A percentile compares a stretch with the other conserved stretches of the same genome.
Conservation (phyloP, 1,140 invertebrate species). For the Atta cephalotes region DNA sequence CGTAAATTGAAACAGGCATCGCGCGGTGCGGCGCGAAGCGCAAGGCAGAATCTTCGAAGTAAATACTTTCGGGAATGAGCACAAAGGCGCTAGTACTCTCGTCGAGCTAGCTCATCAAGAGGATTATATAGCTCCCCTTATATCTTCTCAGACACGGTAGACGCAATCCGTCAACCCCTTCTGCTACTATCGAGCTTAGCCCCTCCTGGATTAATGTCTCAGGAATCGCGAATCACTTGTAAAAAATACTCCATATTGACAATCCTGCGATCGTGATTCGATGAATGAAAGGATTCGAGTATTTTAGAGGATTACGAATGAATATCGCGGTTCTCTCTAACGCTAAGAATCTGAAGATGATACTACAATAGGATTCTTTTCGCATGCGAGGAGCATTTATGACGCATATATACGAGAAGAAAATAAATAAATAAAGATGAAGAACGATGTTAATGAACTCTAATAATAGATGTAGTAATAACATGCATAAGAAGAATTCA, state of each 20-base stretch:
- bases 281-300: slow-evolving; percentile 27
- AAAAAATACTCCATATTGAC: slow-evolving; percentile 64
- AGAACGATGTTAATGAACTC: neutral
- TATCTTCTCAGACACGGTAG: slow-evolving; percentile 40
- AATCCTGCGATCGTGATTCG: slow-evolving; percentile 19
- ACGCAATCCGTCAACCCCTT: slow-evolving; percentile 65
- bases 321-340: slow-evolving; percentile 1
- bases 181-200: slow-evolving; percentile 27
- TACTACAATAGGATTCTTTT: slow-evolving; percentile 7
- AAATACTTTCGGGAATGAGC: slow-evolving; percentile 63
- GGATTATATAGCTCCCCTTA: slow-evolving; percentile 61
- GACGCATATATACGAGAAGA: neutral
- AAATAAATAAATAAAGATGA: slow-evolving; percentile 2
- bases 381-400: neutral
- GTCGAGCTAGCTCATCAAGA: slow-evolving; percentile 66
- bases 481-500: no score
- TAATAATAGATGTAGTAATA: neutral
- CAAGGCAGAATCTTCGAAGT: slow-evolving; percentile 44
- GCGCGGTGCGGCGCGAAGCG: slow-evolving; percentile 13
- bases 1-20: slow-evolving; percentile 58
- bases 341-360: neutral
- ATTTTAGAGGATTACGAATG: slow-evolving; percentile 1
- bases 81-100: slow-evolving; percentile 53
- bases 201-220: slow-evolving; percentile 52
- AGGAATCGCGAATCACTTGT: slow-evolving; percentile 52